phyloP scores from a whole-genome alignment of 2,797 vertebrate species.

The Anableps anableps region DNA sequence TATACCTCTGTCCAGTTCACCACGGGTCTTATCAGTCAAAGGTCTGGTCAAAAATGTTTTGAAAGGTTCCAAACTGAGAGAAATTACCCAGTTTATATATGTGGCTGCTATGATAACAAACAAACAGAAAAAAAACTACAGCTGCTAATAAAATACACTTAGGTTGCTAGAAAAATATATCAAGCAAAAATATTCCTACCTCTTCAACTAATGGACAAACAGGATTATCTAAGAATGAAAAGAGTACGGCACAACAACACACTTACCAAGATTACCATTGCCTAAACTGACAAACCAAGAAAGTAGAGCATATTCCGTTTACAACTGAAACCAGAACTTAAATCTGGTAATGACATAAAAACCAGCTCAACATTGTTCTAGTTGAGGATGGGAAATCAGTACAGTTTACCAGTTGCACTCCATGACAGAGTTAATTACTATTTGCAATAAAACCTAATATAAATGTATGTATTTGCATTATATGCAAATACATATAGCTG shows the following conservation, averaged over 20 bases:
- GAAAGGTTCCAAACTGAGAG: not conserved
- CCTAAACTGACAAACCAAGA: too few species aligned
- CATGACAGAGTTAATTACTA: too few species aligned
- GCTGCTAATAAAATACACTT: not conserved
- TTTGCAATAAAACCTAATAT: too few species aligned
- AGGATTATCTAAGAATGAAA: not conserved
- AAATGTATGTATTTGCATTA: too few species aligned
- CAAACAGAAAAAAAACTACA: not conserved
- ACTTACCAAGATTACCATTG: too few species aligned
- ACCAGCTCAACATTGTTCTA: too few species aligned
- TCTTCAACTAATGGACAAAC: not conserved
- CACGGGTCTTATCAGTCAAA: conserved; percentile 4
- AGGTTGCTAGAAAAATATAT: not conserved
- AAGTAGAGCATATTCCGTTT: too few species aligned
- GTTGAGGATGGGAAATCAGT: too few species aligned
- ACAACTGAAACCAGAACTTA: not conserved
- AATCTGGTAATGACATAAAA: too few species aligned
- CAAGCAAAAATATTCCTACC: not conserved
- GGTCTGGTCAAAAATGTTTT: not conserved
- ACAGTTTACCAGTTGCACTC: too few species aligned
- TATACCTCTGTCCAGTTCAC: not conserved
- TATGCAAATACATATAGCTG: too few species aligned
- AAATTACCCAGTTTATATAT: not conserved
- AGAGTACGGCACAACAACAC: too few species aligned
- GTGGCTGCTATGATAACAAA: not conserved